Evolutionary conservation across 1,140 invertebrate species (phyloP).

Genomic region (Diachasma alloeum): DNA sequence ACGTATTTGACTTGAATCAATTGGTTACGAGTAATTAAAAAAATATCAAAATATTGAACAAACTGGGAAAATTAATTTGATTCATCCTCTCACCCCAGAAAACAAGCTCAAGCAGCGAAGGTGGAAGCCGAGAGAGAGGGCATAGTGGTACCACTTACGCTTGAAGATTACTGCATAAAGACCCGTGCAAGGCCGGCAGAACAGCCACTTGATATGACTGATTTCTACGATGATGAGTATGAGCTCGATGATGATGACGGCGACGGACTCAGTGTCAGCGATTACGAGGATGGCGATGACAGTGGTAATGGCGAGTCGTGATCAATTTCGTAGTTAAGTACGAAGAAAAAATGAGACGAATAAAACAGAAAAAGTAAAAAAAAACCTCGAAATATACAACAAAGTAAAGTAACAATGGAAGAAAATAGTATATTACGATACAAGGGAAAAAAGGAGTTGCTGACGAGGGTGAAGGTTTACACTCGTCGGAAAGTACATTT

Average conservation of each 20-base stretch:
- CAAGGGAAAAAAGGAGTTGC: slow-evolving; percentile 5
- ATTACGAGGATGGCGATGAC: slow-evolving; percentile 79
- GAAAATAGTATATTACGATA: background rate
- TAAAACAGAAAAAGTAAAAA: slow-evolving; percentile 17
- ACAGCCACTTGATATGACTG: slow-evolving; percentile 84
- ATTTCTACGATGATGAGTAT: slow-evolving; percentile 94
- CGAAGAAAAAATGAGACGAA: slow-evolving; percentile 3
- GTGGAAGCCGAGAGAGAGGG: slow-evolving; percentile 96
- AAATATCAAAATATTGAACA: too few species aligned
- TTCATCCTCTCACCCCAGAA: slow-evolving; percentile 70
- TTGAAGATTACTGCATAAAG: slow-evolving; percentile 98
- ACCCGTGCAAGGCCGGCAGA: slow-evolving; percentile 83
- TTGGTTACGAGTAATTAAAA: too few species aligned
- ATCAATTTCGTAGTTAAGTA: slow-evolving; percentile 55
- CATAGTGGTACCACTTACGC: slow-evolving; percentile 93
- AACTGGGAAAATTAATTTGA: background rate
- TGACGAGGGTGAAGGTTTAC: background rate
- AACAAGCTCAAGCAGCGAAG: slow-evolving; percentile 94
- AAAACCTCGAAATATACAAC: background rate
- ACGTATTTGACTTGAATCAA: too few species aligned
- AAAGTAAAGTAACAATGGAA: background rate
- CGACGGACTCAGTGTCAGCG: slow-evolving; percentile 71
- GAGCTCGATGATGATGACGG: slow-evolving; percentile 81
- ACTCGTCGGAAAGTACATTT: too few species aligned
- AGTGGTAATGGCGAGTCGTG: slow-evolving; percentile 81